Conservation (phyloP, 2,888 invertebrate species). For the Trichopria drosophilae region DNA sequence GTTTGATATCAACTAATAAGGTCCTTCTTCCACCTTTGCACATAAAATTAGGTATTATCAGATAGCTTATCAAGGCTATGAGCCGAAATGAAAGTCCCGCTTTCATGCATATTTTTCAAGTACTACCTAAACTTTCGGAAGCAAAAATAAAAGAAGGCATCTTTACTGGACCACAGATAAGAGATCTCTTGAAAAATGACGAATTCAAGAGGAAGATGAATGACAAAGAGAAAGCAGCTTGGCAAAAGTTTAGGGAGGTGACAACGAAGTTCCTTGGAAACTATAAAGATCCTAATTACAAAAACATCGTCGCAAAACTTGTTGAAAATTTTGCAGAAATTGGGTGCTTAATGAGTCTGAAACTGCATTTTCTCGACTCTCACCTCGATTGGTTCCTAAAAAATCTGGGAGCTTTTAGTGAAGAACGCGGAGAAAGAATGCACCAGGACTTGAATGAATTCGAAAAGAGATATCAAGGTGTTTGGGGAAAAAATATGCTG, state of each 20-base stretch:
- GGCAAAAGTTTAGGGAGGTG: slow-evolving; percentile 26
- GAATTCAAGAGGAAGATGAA: slow-evolving; percentile 28
- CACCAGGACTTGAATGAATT: slow-evolving; percentile 48
- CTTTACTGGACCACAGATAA: slow-evolving; percentile 28
- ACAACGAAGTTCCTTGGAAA: no score
- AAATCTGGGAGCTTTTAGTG: slow-evolving; percentile 46
- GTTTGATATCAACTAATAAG: no score
- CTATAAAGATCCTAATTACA: slow-evolving; percentile 32
- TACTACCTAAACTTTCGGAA: no score
- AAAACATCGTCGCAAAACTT: slow-evolving; percentile 34
- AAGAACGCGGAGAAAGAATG: slow-evolving; percentile 49
- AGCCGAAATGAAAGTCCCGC: no score
- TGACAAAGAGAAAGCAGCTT: slow-evolving; percentile 27
- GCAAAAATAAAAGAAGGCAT: no score
- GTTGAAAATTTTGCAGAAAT: slow-evolving; percentile 27
- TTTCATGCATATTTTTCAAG: no score
- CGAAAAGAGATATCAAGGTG: slow-evolving; percentile 48
- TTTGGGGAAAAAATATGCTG: no score
- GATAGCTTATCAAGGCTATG: no score
- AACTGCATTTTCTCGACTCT: slow-evolving; percentile 45
- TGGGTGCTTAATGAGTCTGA: slow-evolving; percentile 41
- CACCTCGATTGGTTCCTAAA: slow-evolving; percentile 47
- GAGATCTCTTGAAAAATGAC: slow-evolving; percentile 16
- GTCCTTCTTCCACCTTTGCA: no score
- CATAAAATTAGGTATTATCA: no score